Evolutionary conservation across 2,888 invertebrate genomes (phyloP), one percentile per base, ranked within the genome.

Genomic region (Pemphredon lugubris): DNA sequence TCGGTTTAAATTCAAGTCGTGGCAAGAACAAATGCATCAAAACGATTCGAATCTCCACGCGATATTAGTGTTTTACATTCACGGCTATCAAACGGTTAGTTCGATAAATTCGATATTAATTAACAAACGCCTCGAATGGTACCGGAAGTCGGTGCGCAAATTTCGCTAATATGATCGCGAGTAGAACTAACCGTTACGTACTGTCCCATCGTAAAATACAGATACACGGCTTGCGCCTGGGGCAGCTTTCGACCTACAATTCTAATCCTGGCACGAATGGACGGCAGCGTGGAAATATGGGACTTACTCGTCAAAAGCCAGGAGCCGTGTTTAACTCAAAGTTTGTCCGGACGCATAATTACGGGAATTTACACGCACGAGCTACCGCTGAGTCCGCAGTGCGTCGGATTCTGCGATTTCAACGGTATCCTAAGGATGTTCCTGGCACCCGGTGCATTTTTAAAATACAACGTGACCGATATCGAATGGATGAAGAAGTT

Each of bases 241-340:
- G 95, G 95, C n/a, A 91, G 92, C n/a, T 92, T 93, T 42, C 92
- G 95, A 53, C 94, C 96, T 0, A 93, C 94, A 50, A 92, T 95
- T 48, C 90, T 96, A 64, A 94, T 94, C 84, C 88, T 96, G 58
- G 92, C 93, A 0, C 93, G 94, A 16, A 91, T 91, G 20, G 95
- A 96, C 90, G 96, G 96, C 1, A 92, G 92, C 64, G 90, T 96
- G 11, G 96, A 97, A 89, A 93, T 94, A 9, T 97, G 97, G 97
- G 95, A 96, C 90, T 90, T 97, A 61, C 89, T 94, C 63, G 90
- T 93, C 48, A 92, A 92, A 84, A 94, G 94, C 74, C 94, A 96
- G 78, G 92, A 93, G 73, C 92, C 95, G 0, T 92, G 93, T 67
- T 92, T 94, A 58, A 91, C 92, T 0, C 93, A 95, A 86, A 93